Base-by-base conservation (phyloP, 2,888 invertebrate species). In the Hydraecia micacea region DNA sequence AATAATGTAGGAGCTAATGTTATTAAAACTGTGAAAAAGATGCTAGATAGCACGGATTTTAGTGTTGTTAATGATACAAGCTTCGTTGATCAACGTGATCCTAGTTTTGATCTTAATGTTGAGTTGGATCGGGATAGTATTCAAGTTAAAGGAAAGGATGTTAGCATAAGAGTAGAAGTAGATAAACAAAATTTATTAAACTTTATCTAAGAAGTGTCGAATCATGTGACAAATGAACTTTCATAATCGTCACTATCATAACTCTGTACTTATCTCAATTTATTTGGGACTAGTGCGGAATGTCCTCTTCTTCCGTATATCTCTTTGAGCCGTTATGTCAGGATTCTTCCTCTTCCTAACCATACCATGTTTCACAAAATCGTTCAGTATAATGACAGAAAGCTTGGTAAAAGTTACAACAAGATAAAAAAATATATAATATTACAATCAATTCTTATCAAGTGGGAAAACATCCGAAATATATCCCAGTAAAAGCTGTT, bases 11-110 rank as follows among this genome's bases (percentile, higher is more conserved):
- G 0, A 21, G 39, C n/a, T 36, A 28, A 11, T 69, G n/a, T 46
- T 49, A 81, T 86, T 81, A 72, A 69, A 67, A 18, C 25, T 52
- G n/a, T n/a, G 13, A 11, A 25, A 32, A 25, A 63, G 6, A 55
- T 55, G 73, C 18, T 32, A 70, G 46, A 60, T 60, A 46, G 9
- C 21, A 63, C 0, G 18, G 13, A 28, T 39, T 28, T 49, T 60
- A n/a, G 11, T 21, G 6, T 36, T n/a, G 6, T 11, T n/a, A 9
- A 46, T 28, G 36, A 49, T 32, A n/a, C 7, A 46, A 28, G 2
- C 15, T 39, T 21, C 25, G 13, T 28, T 18, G 28, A 25, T 15
- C 1, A 65, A 15, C 0, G 21, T 2, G 8, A 42, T 11, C 5
- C 0, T 36, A 49, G 0, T 42, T 21, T 67, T 32, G 18, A 79